These are phyloP conservation scores for Alligator sinensis DNA, from an alignment of 2,113 vertebrate species.

Conservation along the genomic window DNA sequence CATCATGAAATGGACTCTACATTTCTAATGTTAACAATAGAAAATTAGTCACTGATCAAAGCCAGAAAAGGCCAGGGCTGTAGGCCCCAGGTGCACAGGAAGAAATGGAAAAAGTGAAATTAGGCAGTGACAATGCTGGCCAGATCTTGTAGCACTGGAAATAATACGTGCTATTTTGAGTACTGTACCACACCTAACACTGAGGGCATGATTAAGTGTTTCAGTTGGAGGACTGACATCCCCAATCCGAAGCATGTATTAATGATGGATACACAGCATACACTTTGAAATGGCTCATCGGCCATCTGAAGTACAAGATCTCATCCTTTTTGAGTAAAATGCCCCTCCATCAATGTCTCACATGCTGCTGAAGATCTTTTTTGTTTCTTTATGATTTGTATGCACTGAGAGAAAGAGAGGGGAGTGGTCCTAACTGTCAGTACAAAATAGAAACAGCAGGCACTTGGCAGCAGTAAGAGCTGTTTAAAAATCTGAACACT, in stretches of 20 bases:
- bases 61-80: background rate
- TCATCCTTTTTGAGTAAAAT: background rate
- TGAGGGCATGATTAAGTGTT: background rate
- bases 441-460: background rate
- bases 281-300: background rate
- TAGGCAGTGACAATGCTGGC: background rate
- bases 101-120: background rate
- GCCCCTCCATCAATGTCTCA: background rate
- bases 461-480: background rate
- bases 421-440: background rate
- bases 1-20: background rate
- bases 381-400: background rate
- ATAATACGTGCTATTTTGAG: accelerated
- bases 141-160: background rate
- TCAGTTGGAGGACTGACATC: background rate
- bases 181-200: background rate
- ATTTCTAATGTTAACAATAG: accelerated
- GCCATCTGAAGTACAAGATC: background rate
- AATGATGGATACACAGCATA: background rate
- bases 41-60: background rate
- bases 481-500: constrained; percentile 22
- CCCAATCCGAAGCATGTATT: background rate
- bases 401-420: background rate
- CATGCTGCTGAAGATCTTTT: background rate
- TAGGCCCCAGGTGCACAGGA: too few relatives aligned